Evolutionary conservation across 2,797 vertebrate genomes (phyloP).

Genomic region (Pangasius djambal): DNA sequence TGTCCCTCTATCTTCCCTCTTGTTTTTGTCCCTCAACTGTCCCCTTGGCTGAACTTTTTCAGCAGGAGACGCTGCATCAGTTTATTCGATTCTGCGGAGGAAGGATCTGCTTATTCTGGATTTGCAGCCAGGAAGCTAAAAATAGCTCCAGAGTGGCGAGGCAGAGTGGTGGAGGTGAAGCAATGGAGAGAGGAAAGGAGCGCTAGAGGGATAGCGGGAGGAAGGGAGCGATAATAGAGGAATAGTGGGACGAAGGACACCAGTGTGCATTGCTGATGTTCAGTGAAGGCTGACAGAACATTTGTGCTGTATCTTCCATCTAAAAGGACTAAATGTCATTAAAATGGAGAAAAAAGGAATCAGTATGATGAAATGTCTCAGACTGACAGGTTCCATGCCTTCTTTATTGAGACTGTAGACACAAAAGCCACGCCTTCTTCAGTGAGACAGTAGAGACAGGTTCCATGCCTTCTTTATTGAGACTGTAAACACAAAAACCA

Average conservation of each 20-base stretch:
- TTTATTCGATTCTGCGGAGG: slow-evolving; percentile 35
- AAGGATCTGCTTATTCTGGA: slow-evolving; percentile 66
- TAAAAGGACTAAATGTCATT: neutral
- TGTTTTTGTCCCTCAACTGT: slow-evolving; percentile 9
- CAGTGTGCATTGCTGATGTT: neutral
- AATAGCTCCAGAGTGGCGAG: slow-evolving; percentile 65
- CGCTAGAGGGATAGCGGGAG: neutral
- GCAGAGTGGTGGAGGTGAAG: slow-evolving; percentile 47
- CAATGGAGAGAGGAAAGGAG: slow-evolving; percentile 1
- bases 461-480: neutral
- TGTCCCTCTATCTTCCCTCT: too few relatives aligned
- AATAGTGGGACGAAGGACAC: neutral
- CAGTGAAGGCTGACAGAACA: neutral
- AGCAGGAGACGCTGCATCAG: slow-evolving; percentile 23
- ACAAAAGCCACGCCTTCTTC: neutral
- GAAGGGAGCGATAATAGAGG: neutral
- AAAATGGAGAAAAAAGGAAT: neutral
- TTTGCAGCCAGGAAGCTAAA: slow-evolving; percentile 70
- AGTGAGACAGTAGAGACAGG: neutral
- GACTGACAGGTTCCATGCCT: neutral
- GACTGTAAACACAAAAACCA: neutral
- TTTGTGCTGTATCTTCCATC: neutral
- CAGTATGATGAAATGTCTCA: neutral
- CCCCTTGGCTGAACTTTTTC: slow-evolving; percentile 24
- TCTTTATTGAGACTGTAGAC: neutral